Evolutionary conservation across 2,113 vertebrate species (phyloP), one percentile per base, ranked within the genome.

Genomic region (Myiozetetes cayanensis): DNA sequence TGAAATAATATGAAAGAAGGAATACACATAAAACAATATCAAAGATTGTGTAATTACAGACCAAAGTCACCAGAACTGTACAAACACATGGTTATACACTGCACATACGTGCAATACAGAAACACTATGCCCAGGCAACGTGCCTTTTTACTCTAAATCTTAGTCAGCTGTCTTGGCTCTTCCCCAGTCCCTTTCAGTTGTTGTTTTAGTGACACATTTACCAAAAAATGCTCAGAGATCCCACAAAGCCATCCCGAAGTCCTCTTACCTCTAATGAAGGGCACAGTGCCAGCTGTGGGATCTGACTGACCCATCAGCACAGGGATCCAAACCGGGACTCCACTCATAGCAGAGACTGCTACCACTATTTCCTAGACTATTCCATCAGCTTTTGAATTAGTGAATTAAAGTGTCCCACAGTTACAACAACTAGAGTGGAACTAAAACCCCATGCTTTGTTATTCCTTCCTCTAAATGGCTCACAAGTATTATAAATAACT

Each of bases 231-330:
- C 71, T 63, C 39, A 35, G 68, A 89, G 31, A 53, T 58, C 20
- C 37, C 63, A 73, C 11, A 67, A 58, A 76, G 41, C 49, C 55
- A 52, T 17, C 35, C 63, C 43, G 77, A 73, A 94, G 59, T 46
- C n/a, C 44, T 62, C 44, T 77, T 6, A 1, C 63, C 37, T 80
- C 12, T 61, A 58, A 56, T 0, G 0, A 20, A 62, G 41, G 62
- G 58, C 33, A 20, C 0, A 2, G 55, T 83, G 79, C 31, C 56
- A 66, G 27, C 55, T 0, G 0, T 11, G 8, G 8, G 10, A 78
- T 22, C 25, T 58, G 31, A 56, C 27, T 4, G 4, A 53, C 12
- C 33, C 56, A 55, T 9, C 7, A 5, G 58, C 66, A 62, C 24
- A 58, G n/a, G 3, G 0, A 1, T 37, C 37, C 79, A 53, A 80